A percentile compares a stretch with the other conserved stretches of the same genome.
phyloP scores from a whole-genome alignment of 2,113 vertebrate species.

The Andinoacara biseriatus region DNA sequence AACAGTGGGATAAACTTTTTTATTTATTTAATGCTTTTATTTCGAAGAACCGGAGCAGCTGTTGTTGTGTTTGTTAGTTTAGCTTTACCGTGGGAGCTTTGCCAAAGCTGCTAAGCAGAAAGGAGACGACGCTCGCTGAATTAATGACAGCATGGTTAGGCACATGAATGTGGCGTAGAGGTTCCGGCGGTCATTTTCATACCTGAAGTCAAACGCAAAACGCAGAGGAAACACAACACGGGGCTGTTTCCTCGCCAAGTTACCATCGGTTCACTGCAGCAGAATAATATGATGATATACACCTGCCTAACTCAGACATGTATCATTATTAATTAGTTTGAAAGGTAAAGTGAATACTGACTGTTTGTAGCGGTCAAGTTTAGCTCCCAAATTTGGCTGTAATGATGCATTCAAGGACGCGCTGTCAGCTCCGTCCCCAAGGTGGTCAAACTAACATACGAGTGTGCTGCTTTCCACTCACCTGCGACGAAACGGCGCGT shows the following conservation, averaged over 20 bases:
- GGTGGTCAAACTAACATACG: background rate
- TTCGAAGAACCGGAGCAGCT: conserved; percentile 27
- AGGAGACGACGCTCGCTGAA: conserved; percentile 13
- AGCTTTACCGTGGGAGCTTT: background rate
- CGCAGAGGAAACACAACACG: background rate
- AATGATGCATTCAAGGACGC: conserved; percentile 50
- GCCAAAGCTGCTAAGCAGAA: background rate
- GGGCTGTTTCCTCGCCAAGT: no score
- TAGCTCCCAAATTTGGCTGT: background rate
- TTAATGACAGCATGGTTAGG: conserved; percentile 35
- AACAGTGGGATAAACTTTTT: no score
- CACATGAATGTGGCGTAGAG: background rate
- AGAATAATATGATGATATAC: background rate
- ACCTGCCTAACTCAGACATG: background rate
- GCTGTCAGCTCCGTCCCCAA: background rate
- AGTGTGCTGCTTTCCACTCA: conserved; percentile 57
- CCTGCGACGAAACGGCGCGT: conserved; percentile 73
- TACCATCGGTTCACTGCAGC: background rate
- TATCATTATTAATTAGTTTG: background rate
- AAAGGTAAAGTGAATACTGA: background rate
- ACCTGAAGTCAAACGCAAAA: background rate
- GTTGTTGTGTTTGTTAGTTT: background rate
- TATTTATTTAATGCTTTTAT: background rate
- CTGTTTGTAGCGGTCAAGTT: background rate
- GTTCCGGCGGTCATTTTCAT: conserved; percentile 23